Base-by-base conservation (phyloP, 2,888 invertebrate genomes). In the Dryococelus australis region DNA sequence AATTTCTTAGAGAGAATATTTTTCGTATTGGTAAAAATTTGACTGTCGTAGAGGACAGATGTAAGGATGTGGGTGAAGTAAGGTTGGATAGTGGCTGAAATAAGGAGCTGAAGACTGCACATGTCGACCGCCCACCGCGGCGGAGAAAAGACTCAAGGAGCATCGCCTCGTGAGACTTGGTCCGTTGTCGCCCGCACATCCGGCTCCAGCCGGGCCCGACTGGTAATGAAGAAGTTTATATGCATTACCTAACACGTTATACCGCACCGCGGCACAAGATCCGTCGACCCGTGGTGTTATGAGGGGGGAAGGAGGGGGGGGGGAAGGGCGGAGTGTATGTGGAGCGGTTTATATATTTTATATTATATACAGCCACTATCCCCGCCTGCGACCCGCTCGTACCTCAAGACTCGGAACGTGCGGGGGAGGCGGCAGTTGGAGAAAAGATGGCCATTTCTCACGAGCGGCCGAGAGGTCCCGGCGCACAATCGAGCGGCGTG, bases 151-250 rank as follows among this genome's bases (percentile, higher is more conserved):
- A 20, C 65, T 20, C n/a, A 65, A n/a, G 24, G 1, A 8, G 65
- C 8, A 20, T 83, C 83, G 43, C 83, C 83, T 13, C 16, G 43
- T 27, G 43, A 16, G 43, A 4, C 35, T 83, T 83, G 43, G 4
- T 0, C 83, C 83, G 35, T 35, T 83, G 83, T 35, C 24, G 83
- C 35, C 35, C 28, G 28, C 35, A 2, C 1, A 24, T 10, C 65
- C 24, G 47, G 12, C 47, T 47, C 12, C 47, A 86, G 87, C 47
- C 87, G 26, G 43, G 78, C 87, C 28, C 84, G 43, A 26, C 28
- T 43, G n/a, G 86, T 87, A 87, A 87, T 87, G 87, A 87, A 87
- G 87, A 87, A 84, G 87, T 87, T 87, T 87, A 83, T 87, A 87
- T 87, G 87, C 87, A 87, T 87, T 87, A 85, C 87, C 84, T 87